Evolutionary conservation across 2,888 invertebrate genomes (phyloP), one percentile per base, ranked within the genome.

Genomic region (Nemurella pictetii): DNA sequence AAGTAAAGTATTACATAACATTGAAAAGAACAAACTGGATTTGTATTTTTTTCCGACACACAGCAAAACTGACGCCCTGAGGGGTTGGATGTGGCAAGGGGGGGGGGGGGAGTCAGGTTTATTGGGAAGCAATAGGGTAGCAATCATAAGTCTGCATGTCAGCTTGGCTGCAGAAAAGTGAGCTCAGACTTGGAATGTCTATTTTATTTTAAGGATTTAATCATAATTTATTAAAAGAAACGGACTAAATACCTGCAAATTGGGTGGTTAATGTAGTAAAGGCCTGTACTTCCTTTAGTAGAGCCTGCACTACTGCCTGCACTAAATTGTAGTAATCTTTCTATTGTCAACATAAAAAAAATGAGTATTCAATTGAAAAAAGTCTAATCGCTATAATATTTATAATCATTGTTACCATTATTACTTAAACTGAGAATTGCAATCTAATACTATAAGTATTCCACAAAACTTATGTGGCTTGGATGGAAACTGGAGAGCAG

Each of bases 1-100:
- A 85, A 78, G 73, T 73, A 82, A 82, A 78, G 77, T 75, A 75
- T n/a, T 75, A 75, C 3, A 27, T 26, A 75, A 26, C 28, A 28
- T 27, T 27, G 28, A 27, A 75, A 75, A 25, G 7, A 75, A 12
- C 28, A 27, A 75, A 75, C 27, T 75, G 26, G 0, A 27, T 75
- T 26, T 27, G 75, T 75, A 26, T 75, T 75, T 25, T 75, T 75
- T 25, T 75, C 15, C 75, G 75, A 75, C 75, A 75, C 75, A 75
- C 75, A 26, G 75, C 75, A 75, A 75, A 27, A 75, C 27, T n/a
- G 3, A 75, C 15, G 27, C 26, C 7, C 75, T 4, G 26, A 20
- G 27, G 75, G 28, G 75, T 28, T 3, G 27, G 26, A 27, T 26
- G n/a, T 5, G 26, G 75, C 26, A 5, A 5, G 3, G 75, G 28